phyloP scores from a whole-genome alignment of 1,140 invertebrate genomes.

The Pogonognathellus flavescens region DNA sequence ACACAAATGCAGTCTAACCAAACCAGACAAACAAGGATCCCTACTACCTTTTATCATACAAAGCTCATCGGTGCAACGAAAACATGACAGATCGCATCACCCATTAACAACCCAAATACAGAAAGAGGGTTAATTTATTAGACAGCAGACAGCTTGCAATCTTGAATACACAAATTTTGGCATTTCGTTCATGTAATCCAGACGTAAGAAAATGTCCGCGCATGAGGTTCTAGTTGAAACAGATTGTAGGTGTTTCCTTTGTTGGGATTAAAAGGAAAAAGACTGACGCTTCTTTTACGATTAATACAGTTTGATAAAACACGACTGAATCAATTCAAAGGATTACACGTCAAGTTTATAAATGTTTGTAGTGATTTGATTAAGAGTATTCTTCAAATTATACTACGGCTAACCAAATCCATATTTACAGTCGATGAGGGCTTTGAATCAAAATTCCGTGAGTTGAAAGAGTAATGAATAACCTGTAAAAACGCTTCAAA shows the following conservation, averaged over 20 bases:
- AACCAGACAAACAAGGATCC: conserved; percentile 19
- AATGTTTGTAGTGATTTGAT: not conserved
- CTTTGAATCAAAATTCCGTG: too few relatives aligned
- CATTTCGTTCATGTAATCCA: not conserved
- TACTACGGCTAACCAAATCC: too few relatives aligned
- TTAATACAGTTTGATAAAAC: too few relatives aligned
- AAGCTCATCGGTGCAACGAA: not conserved
- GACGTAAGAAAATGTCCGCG: not conserved
- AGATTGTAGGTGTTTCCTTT: not conserved
- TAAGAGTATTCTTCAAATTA: not conserved
- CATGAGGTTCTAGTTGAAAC: not conserved
- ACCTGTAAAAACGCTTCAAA: not conserved
- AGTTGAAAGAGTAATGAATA: too few relatives aligned
- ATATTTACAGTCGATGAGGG: too few relatives aligned
- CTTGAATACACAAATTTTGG: conserved; percentile 8
- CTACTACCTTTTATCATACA: not conserved
- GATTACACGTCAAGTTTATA: not conserved
- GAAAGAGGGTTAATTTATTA: conserved; percentile 8
- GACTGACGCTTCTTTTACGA: too few relatives aligned
- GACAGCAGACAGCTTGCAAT: not conserved
- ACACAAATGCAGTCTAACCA: not conserved
- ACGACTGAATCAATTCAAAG: too few relatives aligned
- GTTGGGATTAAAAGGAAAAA: not conserved
- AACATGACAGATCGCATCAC: conserved; percentile 22
- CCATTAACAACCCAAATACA: conserved; percentile 18